Conservation (phyloP, 2,797 vertebrate genomes). For the Crenuchus spilurus region DNA sequence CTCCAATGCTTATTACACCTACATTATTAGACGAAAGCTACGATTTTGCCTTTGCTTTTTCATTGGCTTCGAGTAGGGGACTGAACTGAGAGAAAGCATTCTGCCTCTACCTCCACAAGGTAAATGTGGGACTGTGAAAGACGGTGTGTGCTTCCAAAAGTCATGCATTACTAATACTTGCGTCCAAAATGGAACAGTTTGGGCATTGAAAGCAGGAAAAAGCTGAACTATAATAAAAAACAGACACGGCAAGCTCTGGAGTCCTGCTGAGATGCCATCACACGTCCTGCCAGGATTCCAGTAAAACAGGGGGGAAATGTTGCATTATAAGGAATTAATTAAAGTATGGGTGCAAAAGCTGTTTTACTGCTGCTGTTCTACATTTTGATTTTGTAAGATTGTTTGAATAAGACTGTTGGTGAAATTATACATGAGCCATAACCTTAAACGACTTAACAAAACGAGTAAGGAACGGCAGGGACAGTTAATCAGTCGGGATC, state of each 20-base stretch:
- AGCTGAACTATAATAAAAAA: conserved; percentile 75
- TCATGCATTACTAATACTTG: conserved; percentile 68
- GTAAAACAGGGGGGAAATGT: conserved; percentile 60
- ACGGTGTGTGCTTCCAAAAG: conserved; percentile 59
- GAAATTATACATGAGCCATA: neutral
- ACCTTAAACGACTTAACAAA: neutral
- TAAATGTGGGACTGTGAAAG: conserved; percentile 45
- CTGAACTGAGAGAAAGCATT: neutral
- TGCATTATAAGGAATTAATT: conserved; percentile 72
- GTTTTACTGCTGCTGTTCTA: conserved; percentile 5
- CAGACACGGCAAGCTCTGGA: conserved; percentile 71
- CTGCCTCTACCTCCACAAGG: conserved; percentile 33
- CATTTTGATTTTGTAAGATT: neutral
- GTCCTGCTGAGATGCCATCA: conserved; percentile 68
- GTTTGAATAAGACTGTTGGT: neutral
- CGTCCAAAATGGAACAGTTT: conserved; percentile 66
- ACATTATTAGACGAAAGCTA: neutral
- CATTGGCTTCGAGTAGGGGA: neutral
- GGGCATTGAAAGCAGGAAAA: conserved; percentile 64
- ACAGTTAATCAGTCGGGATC: neutral
- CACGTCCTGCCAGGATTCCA: conserved; percentile 67
- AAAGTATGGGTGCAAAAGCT: conserved; percentile 63
- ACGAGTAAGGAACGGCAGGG: neutral
- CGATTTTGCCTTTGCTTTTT: neutral
- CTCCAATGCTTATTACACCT: neutral